phyloP scores from a whole-genome alignment of 2,797 vertebrate genomes.

The Myotis myotis region DNA sequence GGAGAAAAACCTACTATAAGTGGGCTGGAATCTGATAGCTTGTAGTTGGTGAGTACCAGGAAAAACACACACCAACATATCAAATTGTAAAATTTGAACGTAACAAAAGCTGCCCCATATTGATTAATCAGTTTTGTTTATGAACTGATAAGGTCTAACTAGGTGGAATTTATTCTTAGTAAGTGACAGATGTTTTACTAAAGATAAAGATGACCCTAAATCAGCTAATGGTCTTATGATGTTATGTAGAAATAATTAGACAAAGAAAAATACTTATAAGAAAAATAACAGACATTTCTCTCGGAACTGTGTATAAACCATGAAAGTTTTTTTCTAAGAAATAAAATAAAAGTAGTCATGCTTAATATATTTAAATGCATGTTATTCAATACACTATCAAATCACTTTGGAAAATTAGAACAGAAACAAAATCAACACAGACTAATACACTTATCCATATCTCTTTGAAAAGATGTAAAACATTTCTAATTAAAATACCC shows the following conservation, averaged over 20 bases:
- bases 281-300: constrained; percentile 14
- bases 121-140: constrained; percentile 83
- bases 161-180: constrained; percentile 60
- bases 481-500: constrained; percentile 19
- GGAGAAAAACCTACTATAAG: constrained; percentile 86
- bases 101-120: constrained; percentile 73
- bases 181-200: constrained; percentile 79
- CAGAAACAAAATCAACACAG: neutral
- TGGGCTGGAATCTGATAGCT: constrained; percentile 85
- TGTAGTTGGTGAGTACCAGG: constrained; percentile 82
- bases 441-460: neutral
- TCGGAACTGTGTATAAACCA: constrained; percentile 41
- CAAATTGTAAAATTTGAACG: constrained; percentile 83
- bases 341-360: neutral
- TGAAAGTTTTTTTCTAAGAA: constrained; percentile 33
- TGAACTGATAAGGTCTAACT: constrained; percentile 74
- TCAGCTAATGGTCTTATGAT: neutral
- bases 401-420: constrained; percentile 51
- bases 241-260: constrained; percentile 60
- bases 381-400: neutral
- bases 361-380: constrained; percentile 42
- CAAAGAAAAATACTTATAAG: constrained; percentile 35
- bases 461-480: neutral
- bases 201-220: constrained; percentile 60
- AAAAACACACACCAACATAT: constrained; percentile 80